A percentile compares a stretch with the other conserved stretches of the same genome.
phyloP scores from a whole-genome alignment of 2,113 vertebrate genomes.

The Coracopsis vasa region DNA sequence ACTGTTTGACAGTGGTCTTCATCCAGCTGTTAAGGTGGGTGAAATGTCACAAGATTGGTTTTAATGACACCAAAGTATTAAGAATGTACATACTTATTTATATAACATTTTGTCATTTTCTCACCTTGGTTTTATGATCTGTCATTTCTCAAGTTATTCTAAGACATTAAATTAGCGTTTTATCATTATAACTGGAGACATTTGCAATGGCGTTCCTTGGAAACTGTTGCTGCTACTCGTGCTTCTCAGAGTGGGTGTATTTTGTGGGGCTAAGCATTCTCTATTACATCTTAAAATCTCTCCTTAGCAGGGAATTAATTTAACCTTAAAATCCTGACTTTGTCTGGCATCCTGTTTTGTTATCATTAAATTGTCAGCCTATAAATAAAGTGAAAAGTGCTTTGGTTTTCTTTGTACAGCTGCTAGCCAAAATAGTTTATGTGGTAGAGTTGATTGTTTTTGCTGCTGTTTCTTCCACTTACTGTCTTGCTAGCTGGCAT shows the following conservation, averaged over 20 bases:
- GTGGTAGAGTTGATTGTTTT: background rate
- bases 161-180: background rate
- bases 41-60: background rate
- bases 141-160: background rate
- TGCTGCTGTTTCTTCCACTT: background rate
- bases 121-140: background rate
- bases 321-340: background rate
- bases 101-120: background rate
- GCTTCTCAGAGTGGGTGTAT: background rate
- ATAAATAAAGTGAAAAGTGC: background rate
- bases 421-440: background rate
- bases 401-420: background rate
- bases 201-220: background rate
- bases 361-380: background rate
- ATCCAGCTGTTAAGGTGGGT: constrained; percentile 86
- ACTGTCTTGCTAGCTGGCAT: background rate
- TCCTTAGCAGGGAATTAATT: background rate
- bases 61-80: background rate
- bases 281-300: background rate
- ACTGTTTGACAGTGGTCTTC: constrained; percentile 88
- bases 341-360: background rate
- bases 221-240: background rate
- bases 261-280: background rate
- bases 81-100: background rate
- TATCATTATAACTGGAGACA: background rate